Base-by-base conservation (phyloP, 2,113 vertebrate genomes). In the Microcebus ravelobensis region DNA sequence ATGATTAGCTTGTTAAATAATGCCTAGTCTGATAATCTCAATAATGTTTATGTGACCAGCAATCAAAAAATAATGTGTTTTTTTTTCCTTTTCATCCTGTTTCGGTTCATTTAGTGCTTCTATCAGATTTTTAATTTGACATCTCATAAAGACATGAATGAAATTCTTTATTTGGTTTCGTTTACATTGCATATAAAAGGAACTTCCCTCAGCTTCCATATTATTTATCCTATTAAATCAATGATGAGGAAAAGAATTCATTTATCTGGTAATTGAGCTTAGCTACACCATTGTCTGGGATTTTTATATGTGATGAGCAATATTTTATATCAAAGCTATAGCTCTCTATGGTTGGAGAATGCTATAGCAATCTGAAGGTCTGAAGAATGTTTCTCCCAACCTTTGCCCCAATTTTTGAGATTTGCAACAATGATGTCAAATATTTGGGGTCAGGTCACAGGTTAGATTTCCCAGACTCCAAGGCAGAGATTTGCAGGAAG, bases 141-240 rank as follows among this genome's bases (percentile, higher is more conserved):
- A 5, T 95, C n/a, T 95, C 91, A 96, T 95, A 87, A 96, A 95
- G 79, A 93, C 95, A 94, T 68, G 36, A 90, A 87, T 93, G 59
- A 57, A 96, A 94, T 63, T 50, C 27, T 94, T 89, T 93, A 71
- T 89, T 93, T 17, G 6, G 2, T 95, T 87, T 90, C 87, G 97
- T 95, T 96, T 92, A 48, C 42, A 91, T 63, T 86, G 76, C 29
- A 59, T 65, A 65, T 52, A 90, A 94, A 91, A 92, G n/a, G 67
- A 84, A 36, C 20, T 63, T 59, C 55, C 63, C 88, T 50, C 48
- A 31, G 25, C 17, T n/a, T 18, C 45, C 52, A 65, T 91, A 90
- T 92, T 90, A 96, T 94, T 96, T 95, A 95, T 85, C 65, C 52
- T 94, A 79, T 96, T 96, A 96, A 96, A 94, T 94, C 85, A 93